A percentile compares a stretch with the other conserved stretches of the same genome.
These are phyloP conservation scores for Acromyrmex charruanus DNA, from an alignment of 1,140 invertebrate genomes.

Conservation along the genomic window DNA sequence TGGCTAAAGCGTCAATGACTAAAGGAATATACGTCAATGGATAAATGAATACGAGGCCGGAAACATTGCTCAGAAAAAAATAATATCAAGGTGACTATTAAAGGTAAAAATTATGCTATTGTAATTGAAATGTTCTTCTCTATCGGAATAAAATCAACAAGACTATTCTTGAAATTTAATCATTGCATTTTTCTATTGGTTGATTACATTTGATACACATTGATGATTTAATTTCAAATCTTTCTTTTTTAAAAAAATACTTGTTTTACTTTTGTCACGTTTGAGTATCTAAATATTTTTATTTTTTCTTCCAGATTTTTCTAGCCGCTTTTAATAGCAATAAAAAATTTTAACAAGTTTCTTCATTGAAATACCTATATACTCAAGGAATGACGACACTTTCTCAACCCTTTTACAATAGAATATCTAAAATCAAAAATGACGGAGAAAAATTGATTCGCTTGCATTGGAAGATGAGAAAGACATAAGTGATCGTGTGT, in stretches of 20 bases:
- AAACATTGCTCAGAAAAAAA: constrained; percentile 84
- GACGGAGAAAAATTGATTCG: neutral
- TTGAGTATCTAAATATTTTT: neutral
- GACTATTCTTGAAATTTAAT: neutral
- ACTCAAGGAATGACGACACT: neutral
- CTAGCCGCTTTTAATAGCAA: neutral
- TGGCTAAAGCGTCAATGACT: constrained; percentile 78
- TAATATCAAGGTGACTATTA: constrained; percentile 81
- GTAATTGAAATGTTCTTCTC: neutral
- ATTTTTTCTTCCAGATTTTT: neutral
- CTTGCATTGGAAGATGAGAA: neutral
- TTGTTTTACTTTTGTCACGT: neutral
- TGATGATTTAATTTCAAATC: neutral
- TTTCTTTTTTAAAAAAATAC: neutral
- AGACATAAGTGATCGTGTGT: neutral
- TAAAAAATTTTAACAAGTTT: neutral
- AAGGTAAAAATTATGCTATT: constrained; percentile 11
- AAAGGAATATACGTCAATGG: constrained; percentile 78
- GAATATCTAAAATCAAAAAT: constrained; percentile 9
- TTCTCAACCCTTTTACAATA: neutral
- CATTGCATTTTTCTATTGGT: neutral
- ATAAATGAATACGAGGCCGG: constrained; percentile 79
- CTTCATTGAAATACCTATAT: neutral
- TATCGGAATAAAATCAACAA: neutral
- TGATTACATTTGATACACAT: neutral